phyloP scores from a whole-genome alignment of 2,888 invertebrate genomes.

The Agrochola lota region DNA sequence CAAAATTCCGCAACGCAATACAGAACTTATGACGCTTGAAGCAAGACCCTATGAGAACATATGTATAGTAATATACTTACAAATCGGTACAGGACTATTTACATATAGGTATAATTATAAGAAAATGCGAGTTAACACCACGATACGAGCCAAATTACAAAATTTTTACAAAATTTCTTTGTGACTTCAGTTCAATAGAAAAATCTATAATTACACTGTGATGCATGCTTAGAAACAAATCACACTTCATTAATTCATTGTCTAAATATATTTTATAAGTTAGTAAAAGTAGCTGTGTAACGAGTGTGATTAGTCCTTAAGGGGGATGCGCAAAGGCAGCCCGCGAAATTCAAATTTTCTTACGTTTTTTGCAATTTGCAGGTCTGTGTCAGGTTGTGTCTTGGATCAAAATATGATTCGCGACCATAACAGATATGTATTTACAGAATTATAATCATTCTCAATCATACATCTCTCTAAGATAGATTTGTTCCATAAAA shows the following conservation, averaged over 20 bases:
- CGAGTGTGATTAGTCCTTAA: neutral
- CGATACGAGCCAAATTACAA: conserved; percentile 58
- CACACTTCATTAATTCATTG: neutral
- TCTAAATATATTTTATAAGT: neutral
- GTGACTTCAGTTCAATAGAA: conserved; percentile 18
- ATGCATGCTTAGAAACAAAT: neutral
- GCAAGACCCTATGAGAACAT: conserved; percentile 19
- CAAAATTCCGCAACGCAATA: conserved; percentile 16
- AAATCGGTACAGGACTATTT: conserved; percentile 58
- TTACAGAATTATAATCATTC: too few relatives aligned
- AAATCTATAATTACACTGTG: neutral
- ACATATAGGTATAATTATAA: conserved; percentile 59
- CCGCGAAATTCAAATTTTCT: too few relatives aligned
- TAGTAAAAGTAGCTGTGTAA: neutral
- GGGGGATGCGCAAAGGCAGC: too few relatives aligned
- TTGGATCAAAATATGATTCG: too few relatives aligned
- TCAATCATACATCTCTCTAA: too few relatives aligned
- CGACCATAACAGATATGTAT: too few relatives aligned
- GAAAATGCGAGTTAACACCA: conserved; percentile 56
- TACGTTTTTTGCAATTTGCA: too few relatives aligned
- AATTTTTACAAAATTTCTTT: conserved; percentile 58
- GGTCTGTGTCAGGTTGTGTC: too few relatives aligned
- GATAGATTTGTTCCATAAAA: too few relatives aligned
- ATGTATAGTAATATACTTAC: conserved; percentile 36
- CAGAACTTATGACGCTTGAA: neutral